phyloP scores from a whole-genome alignment of 2,888 invertebrate genomes.

The Plebejus argus region DNA sequence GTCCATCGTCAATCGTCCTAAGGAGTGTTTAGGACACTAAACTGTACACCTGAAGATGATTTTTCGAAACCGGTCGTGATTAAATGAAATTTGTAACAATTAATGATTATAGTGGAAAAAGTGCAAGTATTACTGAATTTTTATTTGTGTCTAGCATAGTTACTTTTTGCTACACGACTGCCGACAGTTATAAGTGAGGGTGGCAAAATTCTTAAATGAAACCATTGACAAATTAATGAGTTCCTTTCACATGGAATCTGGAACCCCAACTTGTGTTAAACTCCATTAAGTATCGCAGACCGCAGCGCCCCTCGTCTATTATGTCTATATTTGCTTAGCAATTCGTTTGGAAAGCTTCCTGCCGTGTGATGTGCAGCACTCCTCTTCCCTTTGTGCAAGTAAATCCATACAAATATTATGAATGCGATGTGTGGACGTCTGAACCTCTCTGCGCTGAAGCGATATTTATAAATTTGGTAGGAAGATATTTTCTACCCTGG shows the following conservation, averaged over 20 bases:
- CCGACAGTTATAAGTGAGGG: not conserved
- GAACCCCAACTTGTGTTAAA: constrained; percentile 12
- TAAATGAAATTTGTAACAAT: no score
- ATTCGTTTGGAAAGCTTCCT: constrained; percentile 70
- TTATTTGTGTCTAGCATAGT: no score
- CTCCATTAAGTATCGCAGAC: constrained; percentile 35
- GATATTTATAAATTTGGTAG: no score
- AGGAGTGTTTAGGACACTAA: no score
- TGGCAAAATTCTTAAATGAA: not conserved
- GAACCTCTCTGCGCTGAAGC: no score
- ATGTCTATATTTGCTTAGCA: constrained; percentile 66
- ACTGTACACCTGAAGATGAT: no score
- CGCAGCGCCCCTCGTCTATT: constrained; percentile 40
- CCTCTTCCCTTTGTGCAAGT: constrained; percentile 37
- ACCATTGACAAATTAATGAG: constrained; percentile 18
- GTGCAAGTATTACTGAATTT: no score
- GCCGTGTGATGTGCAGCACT: constrained; percentile 38
- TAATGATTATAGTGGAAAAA: no score
- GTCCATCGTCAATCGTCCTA: no score
- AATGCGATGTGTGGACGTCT: no score
- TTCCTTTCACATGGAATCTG: constrained; percentile 34
- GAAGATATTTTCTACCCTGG: no score
- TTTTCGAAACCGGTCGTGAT: no score
- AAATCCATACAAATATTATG: not conserved
- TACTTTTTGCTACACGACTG: not conserved